These are phyloP conservation scores for Stegastes partitus DNA, from an alignment of 2,113 vertebrate genomes.

Conservation along the genomic window DNA sequence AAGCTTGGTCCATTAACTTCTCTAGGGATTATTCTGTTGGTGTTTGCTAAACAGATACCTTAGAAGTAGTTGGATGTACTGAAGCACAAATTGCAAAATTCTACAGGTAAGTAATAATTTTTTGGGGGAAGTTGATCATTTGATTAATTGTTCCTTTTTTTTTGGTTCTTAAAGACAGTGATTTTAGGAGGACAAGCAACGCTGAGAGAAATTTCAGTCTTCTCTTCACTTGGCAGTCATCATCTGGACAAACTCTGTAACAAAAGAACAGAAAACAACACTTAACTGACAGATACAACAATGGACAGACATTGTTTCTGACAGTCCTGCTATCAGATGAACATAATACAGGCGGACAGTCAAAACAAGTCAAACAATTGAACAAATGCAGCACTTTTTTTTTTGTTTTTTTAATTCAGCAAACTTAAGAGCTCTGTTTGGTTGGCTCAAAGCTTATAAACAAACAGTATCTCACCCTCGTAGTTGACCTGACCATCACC, in stretches of 20 bases:
- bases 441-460: not conserved
- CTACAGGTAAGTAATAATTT: constrained; percentile 70
- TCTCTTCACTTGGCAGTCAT: constrained; percentile 93
- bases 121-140: constrained; percentile 59
- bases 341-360: not conserved
- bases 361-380: not conserved
- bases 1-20: constrained; percentile 88
- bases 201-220: constrained; percentile 70
- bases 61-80: constrained; percentile 76
- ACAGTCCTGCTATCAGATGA: not conserved
- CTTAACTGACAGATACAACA: not conserved
- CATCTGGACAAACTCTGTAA: constrained; percentile 94
- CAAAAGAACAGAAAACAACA: constrained; percentile 14
- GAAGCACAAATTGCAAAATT: constrained; percentile 83
- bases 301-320: not conserved
- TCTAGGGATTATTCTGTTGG: constrained; percentile 85
- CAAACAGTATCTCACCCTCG: constrained; percentile 85
- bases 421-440: not conserved
- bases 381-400: too few species aligned
- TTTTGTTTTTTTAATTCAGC: not conserved
- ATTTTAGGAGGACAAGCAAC: constrained; percentile 88
- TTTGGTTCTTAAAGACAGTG: constrained; percentile 81
- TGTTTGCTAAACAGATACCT: constrained; percentile 82
- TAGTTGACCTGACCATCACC: constrained; percentile 94
- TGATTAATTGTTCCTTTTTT: constrained; percentile 67